Conservation (phyloP, 2,888 invertebrate genomes). For the Lepas anatifera region DNA sequence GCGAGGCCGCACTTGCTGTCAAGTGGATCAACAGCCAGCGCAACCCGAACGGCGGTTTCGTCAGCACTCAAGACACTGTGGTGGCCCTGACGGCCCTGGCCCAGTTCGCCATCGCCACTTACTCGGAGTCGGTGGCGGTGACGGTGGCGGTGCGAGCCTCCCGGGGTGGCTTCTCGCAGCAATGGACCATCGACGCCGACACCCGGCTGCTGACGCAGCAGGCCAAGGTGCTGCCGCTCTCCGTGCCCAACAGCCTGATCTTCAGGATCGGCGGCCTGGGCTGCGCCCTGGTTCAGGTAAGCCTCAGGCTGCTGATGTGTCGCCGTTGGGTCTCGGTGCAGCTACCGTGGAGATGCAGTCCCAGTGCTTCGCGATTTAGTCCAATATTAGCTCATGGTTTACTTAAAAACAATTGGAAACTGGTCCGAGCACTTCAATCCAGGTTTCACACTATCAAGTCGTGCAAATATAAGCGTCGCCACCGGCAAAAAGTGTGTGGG, state of each 20-base stretch:
- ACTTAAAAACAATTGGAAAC: too few species aligned
- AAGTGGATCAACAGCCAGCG: conserved; percentile 60
- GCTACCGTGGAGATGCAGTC: too few species aligned
- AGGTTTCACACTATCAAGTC: too few species aligned
- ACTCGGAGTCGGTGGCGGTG: background rate
- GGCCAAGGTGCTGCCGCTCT: background rate
- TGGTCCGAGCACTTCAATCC: too few species aligned
- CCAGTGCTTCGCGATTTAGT: too few species aligned
- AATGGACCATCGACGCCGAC: background rate
- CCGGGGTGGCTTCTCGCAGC: background rate
- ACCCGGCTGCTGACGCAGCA: background rate
- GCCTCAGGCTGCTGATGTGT: too few species aligned
- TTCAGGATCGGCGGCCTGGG: conserved; percentile 4
- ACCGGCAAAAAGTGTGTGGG: too few species aligned
- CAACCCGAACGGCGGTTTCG: conserved; percentile 48
- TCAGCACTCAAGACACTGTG: conserved; percentile 17
- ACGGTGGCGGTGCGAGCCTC: background rate
- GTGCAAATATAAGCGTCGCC: too few species aligned
- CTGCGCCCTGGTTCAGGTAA: conserved; percentile 23
- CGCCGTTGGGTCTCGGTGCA: too few species aligned
- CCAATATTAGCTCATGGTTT: too few species aligned
- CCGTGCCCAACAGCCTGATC: background rate
- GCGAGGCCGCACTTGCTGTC: conserved; percentile 47
- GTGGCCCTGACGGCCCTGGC: conserved; percentile 18
- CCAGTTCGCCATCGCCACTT: background rate